phyloP scores from a whole-genome alignment of 2,888 invertebrate species.

The Epinotia ramella region DNA sequence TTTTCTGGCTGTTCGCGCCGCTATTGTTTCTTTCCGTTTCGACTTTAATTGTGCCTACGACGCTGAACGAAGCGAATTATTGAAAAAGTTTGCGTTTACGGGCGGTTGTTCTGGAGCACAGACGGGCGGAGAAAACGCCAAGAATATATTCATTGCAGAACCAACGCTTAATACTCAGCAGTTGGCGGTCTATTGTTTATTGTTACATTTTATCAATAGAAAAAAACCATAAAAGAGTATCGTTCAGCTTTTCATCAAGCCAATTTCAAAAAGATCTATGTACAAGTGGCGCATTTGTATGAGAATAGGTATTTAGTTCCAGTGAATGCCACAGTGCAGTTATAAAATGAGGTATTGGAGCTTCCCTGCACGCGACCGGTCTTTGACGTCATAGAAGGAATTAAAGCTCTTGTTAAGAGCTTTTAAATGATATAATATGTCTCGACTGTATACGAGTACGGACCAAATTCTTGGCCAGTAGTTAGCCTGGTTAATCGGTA shows the following conservation, averaged over 20 bases:
- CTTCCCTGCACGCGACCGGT: too few relatives aligned
- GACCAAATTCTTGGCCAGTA: too few relatives aligned
- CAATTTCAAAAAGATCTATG: not conserved
- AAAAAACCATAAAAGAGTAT: not conserved
- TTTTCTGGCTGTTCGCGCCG: slow-evolving; percentile 42
- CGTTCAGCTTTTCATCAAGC: not conserved
- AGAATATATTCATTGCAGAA: not conserved
- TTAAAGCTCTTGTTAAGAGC: too few relatives aligned
- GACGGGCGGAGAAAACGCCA: slow-evolving; percentile 20
- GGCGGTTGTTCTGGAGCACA: slow-evolving; percentile 5
- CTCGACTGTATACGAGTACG: too few relatives aligned
- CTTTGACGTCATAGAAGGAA: too few relatives aligned
- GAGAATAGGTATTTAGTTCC: too few relatives aligned
- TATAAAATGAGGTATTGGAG: too few relatives aligned
- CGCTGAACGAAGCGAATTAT: slow-evolving; percentile 47
- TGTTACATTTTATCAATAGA: not conserved
- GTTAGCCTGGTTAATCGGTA: too few relatives aligned
- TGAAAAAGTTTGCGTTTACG: slow-evolving; percentile 48
- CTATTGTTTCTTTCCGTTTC: slow-evolving; percentile 42
- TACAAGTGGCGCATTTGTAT: too few relatives aligned
- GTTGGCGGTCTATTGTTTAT: not conserved
- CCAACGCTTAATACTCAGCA: not conserved
- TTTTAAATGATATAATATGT: too few relatives aligned
- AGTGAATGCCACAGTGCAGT: too few relatives aligned
- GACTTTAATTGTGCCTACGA: slow-evolving; percentile 47